Evolutionary conservation across 2,113 vertebrate genomes (phyloP), one percentile per base, ranked within the genome.

Genomic region (Turnix velox): DNA sequence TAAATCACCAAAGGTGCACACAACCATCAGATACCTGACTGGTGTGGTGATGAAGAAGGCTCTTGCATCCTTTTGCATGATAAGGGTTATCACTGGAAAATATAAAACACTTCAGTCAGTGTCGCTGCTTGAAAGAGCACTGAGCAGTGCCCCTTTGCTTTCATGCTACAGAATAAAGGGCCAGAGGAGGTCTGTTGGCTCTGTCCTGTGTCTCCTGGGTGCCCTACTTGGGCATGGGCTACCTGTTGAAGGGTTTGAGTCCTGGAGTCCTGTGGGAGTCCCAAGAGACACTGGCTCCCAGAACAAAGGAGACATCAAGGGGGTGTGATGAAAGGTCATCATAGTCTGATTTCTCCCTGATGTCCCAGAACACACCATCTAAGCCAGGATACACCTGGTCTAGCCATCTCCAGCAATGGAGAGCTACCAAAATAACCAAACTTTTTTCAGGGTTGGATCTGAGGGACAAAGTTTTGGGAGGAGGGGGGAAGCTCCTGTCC

Each of bases 391-490:
- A 17, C 9, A 40, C 37, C 45, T 66, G 4, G 13, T 54, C 30
- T 12, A 11, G 27, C 30, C 22, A 49, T 5, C 40, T 61, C 24
- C 3, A 33, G 12, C 23, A 31, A 14, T 1, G 0, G 27, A 59
- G 33, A 66, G 18, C 14, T 81, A 24, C 31, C 33, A 31, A 76
- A 76, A 52, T 23, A 48, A 9, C 5, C 27, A 66, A 1, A 7
- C 5, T 7, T 13, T 67, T 45, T 20, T 35, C 42, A 40, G 40
- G 17, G 55, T 51, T 68, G 59, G 6, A 46, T 57, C n/a, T 51
- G 28, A 45, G 12, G 5, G 6, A 37, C 0, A 2, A 73, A 8
- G 6, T 30, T 22, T 49, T 24, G 1, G 22, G 9, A 23, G 14
- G 14, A 62, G 1, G 22, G 9, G 25, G 14, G 14, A 62, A 39